Evolutionary conservation across 2,113 vertebrate genomes (phyloP), one percentile per base, ranked within the genome.

Genomic region (Pelodiscus sinensis): DNA sequence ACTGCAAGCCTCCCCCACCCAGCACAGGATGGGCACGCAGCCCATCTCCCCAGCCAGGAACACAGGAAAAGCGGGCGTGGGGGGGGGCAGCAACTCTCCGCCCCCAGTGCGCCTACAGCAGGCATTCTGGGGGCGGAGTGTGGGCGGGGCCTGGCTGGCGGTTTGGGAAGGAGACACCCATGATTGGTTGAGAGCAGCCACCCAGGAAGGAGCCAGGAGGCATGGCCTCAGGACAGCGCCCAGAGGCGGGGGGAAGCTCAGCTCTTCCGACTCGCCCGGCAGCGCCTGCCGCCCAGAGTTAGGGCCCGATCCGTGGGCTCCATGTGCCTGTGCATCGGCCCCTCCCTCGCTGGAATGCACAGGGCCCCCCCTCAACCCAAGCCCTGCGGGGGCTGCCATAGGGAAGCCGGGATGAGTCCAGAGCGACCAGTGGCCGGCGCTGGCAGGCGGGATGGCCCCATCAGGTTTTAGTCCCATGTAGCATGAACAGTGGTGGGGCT

Each of bases 131-230:
- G 38, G 38, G 38, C 38, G 38, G 38, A 44, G 38, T 44, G 38
- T 44, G 38, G 38, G 38, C 38, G 38, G 38, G 38, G 38, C 38
- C 38, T 4, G 38, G 38, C 38, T 44, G 38, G 38, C 38, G 38
- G 38, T 44, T 44, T 44, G 38, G 38, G 38, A 44, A 44, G 38
- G 38, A 3, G 38, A 44, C 38, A 5, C 38, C 38, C 21, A 31
- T 57, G 27, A 21, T 1, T 10, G 0, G 0, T 11, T 11, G 79
- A 54, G 6, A 18, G 35, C 79, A 50, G 35, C 73, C 13, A 50
- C 38, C 13, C 25, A 77, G 38, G 73, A 77, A 24, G 6, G 38
- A 22, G 6, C 38, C 73, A 75, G 21, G 24, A 77, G 2, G 12
- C 38, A 2, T 38, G 7, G 2, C 35, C 35, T 50, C 25, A 44